These are phyloP conservation scores for Gerris buenoi DNA, from an alignment of 1,140 invertebrate species.

Conservation along the genomic window DNA sequence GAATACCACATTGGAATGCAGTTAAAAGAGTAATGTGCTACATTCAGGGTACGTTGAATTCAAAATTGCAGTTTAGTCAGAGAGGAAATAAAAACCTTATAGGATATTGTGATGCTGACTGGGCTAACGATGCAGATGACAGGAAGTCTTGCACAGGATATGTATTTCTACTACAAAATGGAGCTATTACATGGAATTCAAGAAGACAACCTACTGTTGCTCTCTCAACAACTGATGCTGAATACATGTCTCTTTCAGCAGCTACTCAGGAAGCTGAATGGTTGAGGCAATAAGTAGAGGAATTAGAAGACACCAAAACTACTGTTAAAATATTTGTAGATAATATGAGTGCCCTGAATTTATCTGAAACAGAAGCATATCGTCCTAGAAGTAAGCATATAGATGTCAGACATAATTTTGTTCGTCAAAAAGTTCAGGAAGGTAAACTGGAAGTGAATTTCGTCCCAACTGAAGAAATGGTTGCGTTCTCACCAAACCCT, in stretches of 20 bases:
- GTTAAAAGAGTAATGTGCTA: constrained; percentile 30
- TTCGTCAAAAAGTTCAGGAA: background rate
- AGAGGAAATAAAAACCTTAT: constrained; percentile 9
- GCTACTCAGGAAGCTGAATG: constrained; percentile 19
- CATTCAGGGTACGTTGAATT: constrained; percentile 27
- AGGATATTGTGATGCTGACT: constrained; percentile 29
- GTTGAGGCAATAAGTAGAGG: background rate
- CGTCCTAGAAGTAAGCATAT: background rate
- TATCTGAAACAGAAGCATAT: background rate
- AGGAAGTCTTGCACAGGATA: constrained; percentile 25
- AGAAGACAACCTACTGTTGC: constrained; percentile 23
- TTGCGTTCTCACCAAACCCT: background rate
- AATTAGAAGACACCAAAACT: background rate
- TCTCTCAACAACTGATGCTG: constrained; percentile 23
- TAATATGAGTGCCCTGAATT: background rate
- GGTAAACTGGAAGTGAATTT: background rate
- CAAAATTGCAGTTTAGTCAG: constrained; percentile 22
- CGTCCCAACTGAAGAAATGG: background rate
- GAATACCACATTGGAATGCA: constrained; percentile 24
- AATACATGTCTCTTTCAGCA: constrained; percentile 24
- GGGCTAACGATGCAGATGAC: constrained; percentile 24
- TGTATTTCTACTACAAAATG: constrained; percentile 18
- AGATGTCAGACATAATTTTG: background rate
- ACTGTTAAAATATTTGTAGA: background rate
- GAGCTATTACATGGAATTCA: constrained; percentile 21